Conservation (phyloP, 2,888 invertebrate genomes). For the Trissonchulus latispiculum region DNA sequence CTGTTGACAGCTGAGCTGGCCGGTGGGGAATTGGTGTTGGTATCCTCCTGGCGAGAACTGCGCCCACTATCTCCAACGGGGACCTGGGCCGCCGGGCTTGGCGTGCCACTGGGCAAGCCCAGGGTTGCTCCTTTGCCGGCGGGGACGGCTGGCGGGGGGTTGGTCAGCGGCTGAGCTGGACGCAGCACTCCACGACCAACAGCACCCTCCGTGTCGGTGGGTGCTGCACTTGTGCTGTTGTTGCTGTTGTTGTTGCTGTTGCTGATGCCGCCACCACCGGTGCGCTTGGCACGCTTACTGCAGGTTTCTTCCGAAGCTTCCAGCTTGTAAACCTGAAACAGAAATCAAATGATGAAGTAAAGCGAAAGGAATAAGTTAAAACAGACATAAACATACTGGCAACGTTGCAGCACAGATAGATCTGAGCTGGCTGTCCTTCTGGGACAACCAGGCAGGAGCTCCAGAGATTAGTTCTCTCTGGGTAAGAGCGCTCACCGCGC, state of each 20-base stretch:
- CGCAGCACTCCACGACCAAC: background rate
- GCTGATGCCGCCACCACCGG: background rate
- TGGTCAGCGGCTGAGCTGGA: background rate
- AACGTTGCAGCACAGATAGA: too few species aligned
- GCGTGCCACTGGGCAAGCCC: background rate
- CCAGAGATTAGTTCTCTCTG: too few species aligned
- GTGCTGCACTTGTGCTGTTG: background rate
- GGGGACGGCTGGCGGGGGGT: background rate
- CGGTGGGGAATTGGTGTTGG: too few species aligned
- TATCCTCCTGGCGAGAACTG: background rate
- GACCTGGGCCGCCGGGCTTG: background rate
- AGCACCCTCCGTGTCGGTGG: background rate
- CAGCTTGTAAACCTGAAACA: slow-evolving; percentile 13
- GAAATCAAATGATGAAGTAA: too few species aligned
- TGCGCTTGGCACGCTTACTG: background rate
- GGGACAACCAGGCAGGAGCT: too few species aligned
- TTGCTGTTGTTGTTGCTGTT: background rate
- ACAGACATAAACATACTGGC: too few species aligned
- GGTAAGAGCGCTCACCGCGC: too few species aligned
- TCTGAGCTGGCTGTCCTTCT: too few species aligned
- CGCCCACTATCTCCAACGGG: background rate
- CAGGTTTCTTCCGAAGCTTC: slow-evolving; percentile 4
- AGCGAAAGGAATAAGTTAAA: too few species aligned
- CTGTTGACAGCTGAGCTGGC: too few species aligned
- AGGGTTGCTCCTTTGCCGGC: background rate